Evolutionary conservation across 2,113 vertebrate genomes (phyloP).

Genomic region (Daboia siamensis): DNA sequence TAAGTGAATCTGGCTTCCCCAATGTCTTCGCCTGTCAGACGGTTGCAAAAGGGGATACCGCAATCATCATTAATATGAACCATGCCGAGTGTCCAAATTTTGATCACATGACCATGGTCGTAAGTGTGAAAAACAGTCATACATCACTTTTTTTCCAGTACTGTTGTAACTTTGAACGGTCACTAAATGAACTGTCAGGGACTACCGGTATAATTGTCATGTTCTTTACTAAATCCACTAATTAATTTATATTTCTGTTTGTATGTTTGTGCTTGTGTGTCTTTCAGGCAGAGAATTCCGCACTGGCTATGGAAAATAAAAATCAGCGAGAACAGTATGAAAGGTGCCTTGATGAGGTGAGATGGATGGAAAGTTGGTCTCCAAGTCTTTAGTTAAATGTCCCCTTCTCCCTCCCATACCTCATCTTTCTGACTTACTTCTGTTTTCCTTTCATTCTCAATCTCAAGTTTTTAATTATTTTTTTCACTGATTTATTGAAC

Average conservation of each 20-base stretch:
- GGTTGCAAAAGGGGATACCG: too few relatives aligned
- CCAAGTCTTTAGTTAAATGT: neutral
- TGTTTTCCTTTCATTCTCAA: conserved; percentile 39
- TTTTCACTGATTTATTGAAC: neutral
- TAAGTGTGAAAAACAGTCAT: neutral
- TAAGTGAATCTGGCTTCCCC: neutral
- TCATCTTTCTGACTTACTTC: conserved; percentile 3
- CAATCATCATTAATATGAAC: too few relatives aligned
- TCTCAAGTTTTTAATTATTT: neutral
- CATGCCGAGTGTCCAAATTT: neutral
- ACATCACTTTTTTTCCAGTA: neutral
- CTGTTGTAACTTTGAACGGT: neutral
- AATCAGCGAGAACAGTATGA: conserved; percentile 91
- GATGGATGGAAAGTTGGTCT: conserved; percentile 29
- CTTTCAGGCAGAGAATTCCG: conserved; percentile 84
- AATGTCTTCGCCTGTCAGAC: neutral
- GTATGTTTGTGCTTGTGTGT: conserved; percentile 33
- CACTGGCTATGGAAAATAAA: conserved; percentile 84
- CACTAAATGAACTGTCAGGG: neutral
- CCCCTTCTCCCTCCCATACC: neutral
- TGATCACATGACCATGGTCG: neutral
- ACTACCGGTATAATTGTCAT: conserved; percentile 32
- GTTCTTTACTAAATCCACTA: conserved; percentile 35
- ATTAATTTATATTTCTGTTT: conserved; percentile 45
- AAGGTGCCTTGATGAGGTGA: conserved; percentile 90